A percentile compares a stretch with the other conserved stretches of the same genome.
Conservation (phyloP, 1,140 invertebrate genomes). For the Drosophila bipectinata region DNA sequence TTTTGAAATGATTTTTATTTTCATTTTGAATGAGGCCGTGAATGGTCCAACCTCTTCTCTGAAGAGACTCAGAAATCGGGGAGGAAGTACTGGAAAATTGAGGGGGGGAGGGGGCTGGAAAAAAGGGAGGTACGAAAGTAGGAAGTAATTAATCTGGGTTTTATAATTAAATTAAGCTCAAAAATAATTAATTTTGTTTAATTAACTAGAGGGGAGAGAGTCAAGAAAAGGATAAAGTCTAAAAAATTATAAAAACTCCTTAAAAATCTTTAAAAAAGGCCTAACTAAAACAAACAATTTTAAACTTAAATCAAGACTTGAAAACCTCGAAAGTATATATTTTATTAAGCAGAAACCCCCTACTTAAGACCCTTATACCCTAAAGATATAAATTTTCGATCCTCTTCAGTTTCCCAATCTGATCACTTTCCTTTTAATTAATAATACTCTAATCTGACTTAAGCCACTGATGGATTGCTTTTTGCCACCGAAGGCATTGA, state of each 20-base stretch:
- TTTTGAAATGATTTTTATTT: conserved; percentile 28
- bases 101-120: background rate
- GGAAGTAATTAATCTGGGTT: conserved; percentile 64
- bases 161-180: conserved; percentile 42
- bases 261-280: background rate
- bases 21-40: conserved; percentile 63
- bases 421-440: background rate
- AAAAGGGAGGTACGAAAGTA: conserved; percentile 28
- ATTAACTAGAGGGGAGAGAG: background rate
- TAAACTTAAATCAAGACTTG: background rate
- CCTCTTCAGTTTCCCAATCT: background rate
- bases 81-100: too few relatives aligned
- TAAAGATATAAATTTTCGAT: background rate
- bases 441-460: conserved; percentile 36
- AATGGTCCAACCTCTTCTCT: conserved; percentile 65
- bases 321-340: too few relatives aligned
- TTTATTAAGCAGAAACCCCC: too few relatives aligned
- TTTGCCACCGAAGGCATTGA: conserved; percentile 26
- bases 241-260: too few relatives aligned
- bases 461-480: conserved; percentile 42
- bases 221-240: too few relatives aligned
- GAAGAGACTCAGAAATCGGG: conserved; percentile 15
- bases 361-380: too few relatives aligned
- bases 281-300: too few relatives aligned
- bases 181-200: background rate